Evolutionary conservation across 2,113 vertebrate species (phyloP).

Genomic region (Rhinichthys klamathensis): DNA sequence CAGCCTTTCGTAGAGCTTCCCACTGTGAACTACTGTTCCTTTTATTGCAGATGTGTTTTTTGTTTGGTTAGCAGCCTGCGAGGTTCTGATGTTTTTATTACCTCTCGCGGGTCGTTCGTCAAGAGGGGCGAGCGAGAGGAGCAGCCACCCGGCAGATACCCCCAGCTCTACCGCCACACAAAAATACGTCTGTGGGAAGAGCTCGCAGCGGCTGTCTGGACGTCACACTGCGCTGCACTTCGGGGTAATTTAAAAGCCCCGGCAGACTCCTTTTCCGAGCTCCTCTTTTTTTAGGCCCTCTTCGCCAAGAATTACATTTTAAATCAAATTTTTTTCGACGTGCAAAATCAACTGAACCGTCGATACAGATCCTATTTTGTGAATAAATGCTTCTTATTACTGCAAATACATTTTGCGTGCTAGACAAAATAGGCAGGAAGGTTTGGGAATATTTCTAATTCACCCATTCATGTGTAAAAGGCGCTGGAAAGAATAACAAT

Average conservation of each 20-base stretch:
- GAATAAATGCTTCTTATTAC: conserved; percentile 69
- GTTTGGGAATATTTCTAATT: conserved; percentile 74
- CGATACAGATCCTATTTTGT: conserved; percentile 64
- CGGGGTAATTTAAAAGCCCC: conserved; percentile 80
- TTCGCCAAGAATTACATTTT: conserved; percentile 71
- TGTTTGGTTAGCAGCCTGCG: conserved; percentile 77
- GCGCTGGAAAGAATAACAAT: conserved; percentile 75
- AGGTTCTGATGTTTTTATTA: conserved; percentile 82
- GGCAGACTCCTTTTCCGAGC: conserved; percentile 64
- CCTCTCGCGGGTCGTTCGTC: conserved; percentile 76
- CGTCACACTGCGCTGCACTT: conserved; percentile 81
- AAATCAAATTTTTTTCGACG: conserved; percentile 71
- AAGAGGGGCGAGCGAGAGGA: conserved; percentile 48
- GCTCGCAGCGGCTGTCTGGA: conserved; percentile 77
- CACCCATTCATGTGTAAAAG: conserved; percentile 77
- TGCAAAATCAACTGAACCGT: conserved; percentile 56
- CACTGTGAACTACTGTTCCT: conserved; percentile 79
- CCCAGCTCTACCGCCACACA: conserved; percentile 66
- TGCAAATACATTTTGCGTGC: conserved; percentile 55
- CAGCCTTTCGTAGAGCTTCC: conserved; percentile 73
- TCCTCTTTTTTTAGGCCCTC: conserved; percentile 63
- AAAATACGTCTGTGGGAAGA: conserved; percentile 81
- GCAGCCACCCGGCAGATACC: conserved; percentile 69
- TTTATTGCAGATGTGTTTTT: conserved; percentile 79
- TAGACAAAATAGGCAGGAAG: conserved; percentile 54